Base-by-base conservation (phyloP, 64 coral and sea anemone species). In the Pocillopora damicornis region DNA sequence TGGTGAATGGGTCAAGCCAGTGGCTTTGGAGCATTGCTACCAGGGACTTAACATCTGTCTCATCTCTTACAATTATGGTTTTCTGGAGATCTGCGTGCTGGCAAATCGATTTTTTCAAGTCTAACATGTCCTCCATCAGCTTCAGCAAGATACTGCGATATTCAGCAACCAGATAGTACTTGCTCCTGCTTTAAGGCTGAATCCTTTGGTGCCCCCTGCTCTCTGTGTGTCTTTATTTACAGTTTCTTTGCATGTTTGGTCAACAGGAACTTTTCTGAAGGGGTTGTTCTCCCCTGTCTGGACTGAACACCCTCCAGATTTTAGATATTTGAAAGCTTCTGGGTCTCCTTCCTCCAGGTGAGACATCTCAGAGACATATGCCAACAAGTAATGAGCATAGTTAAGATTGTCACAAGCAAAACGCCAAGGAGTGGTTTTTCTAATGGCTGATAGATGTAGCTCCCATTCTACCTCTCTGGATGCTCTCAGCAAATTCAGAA, bases 241-340 rank as follows among this genome's bases (percentile, higher is more conserved):
- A 30, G 0, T 30, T 30, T 30, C 30, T 30, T 30, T 0, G 30
- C 30, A 30, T 30, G 30, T 30, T 30, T 30, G 30, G 30, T 0
- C 30, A 0, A 30, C 74, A 30, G 88, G 75, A 59, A 86, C 63
- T 22, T 58, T 76, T 35, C 92, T 86, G 59, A 93, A 93, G 6
- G 80, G 73, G 67, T 94, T 94, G 13, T 79, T 15, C 9, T 87
- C 60, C 14, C 88, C 88, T n/a, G 80, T 89, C 75, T 94, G 87
- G 4, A 89, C 92, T 25, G 87, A 94, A 60, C 86, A 93, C 79
- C 92, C 87, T 61, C 88, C 92, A 86, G 87, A 89, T 23, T 23
- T 81, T 1, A 85, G 58, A 30, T 78, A 93, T 81, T 83, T 26
- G 20, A 59, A 59, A 34, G 60, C 87, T 17, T 93, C 86, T 18